phyloP scores from a whole-genome alignment of 2,888 invertebrate genomes.

The Stenodema calcarata region DNA sequence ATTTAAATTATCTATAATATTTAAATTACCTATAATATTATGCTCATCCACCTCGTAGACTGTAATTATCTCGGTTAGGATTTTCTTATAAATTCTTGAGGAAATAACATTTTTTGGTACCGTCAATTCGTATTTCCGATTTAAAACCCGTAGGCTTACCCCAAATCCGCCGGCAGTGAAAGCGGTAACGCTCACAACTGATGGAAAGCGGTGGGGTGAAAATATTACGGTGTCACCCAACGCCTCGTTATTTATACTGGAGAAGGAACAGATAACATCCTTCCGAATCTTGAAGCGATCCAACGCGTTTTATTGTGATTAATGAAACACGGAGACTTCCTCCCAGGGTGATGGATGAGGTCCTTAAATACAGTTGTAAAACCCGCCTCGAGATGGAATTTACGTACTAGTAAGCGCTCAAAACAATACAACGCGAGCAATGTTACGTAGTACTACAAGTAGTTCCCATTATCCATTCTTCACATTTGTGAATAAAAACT shows the following conservation, averaged over 20 bases:
- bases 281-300: slow-evolving; percentile 16
- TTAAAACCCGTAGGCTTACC: too few species aligned
- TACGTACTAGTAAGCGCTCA: neutral
- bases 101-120: too few species aligned
- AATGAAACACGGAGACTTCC: neutral
- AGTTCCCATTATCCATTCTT: too few species aligned
- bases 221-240: neutral
- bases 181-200: neutral
- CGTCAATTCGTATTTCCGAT: too few species aligned
- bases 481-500: too few species aligned
- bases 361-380: neutral
- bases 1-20: too few species aligned
- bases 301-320: slow-evolving; percentile 11
- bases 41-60: too few species aligned
- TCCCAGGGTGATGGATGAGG: neutral
- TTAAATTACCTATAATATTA: too few species aligned
- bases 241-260: slow-evolving; percentile 8
- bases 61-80: too few species aligned
- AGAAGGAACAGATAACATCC: neutral
- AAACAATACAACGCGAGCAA: neutral
- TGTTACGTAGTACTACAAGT: too few species aligned
- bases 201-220: neutral
- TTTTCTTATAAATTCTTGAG: too few species aligned
- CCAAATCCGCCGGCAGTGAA: neutral
- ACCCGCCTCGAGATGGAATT: neutral